A percentile compares a stretch with the other conserved stretches of the same genome.
Conservation (phyloP, 2,113 vertebrate species). For the Steatornis caripensis region DNA sequence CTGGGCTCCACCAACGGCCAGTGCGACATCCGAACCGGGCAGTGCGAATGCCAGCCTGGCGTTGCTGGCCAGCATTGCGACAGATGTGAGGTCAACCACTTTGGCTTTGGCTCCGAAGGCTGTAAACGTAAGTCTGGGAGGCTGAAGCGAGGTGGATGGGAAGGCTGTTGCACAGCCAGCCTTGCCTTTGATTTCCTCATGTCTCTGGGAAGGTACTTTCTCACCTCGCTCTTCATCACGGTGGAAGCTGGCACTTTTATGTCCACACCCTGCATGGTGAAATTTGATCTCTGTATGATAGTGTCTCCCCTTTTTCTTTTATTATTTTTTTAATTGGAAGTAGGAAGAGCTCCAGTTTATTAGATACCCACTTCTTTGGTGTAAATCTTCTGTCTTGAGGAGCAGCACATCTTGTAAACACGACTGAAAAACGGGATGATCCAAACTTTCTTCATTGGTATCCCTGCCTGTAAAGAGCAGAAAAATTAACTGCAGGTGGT, state of each 20-base stretch:
- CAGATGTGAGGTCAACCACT: conserved; percentile 90
- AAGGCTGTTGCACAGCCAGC: neutral
- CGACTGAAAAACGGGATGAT: neutral
- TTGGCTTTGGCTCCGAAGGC: conserved; percentile 88
- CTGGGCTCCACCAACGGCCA: conserved; percentile 91
- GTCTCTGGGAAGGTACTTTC: neutral
- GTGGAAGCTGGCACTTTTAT: neutral
- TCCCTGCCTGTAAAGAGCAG: neutral
- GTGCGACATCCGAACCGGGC: conserved; percentile 86
- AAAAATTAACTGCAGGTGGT: neutral
- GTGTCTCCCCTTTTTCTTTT: neutral
- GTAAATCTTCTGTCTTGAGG: conserved; percentile 16
- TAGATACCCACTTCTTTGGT: conserved; percentile 20
- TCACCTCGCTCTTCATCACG: neutral
- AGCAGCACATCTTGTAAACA: neutral
- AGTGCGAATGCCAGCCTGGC: conserved; percentile 96
- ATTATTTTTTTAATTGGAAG: neutral
- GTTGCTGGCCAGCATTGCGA: conserved; percentile 84
- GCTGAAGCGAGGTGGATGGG: fast-evolving
- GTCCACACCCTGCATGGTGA: neutral
- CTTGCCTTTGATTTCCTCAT: neutral
- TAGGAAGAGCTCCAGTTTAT: neutral
- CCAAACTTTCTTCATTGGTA: neutral
- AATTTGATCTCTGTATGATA: neutral
- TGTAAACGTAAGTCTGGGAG: conserved; percentile 90